Base-by-base conservation (phyloP, 2,113 vertebrate genomes). In the Cryptotis parvus region DNA sequence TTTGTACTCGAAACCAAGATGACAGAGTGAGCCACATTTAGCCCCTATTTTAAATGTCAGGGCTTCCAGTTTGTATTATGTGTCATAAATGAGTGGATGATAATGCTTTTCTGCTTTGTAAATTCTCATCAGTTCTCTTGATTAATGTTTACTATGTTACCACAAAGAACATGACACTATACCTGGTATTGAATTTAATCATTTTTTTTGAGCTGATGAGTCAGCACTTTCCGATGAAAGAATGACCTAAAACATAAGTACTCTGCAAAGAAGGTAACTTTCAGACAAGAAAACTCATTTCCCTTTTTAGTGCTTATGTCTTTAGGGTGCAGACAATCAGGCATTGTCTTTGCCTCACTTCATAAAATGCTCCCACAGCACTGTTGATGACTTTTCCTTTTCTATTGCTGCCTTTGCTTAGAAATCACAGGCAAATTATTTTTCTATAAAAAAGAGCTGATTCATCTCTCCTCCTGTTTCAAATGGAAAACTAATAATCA, bases 121-220 rank as follows among this genome's bases (percentile, higher is more conserved):
- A 93, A 93, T 95, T 91, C 84, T 93, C 87, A 80, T 91, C 80
- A 91, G 72, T 20, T 93, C 39, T 20, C 20, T 61, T 96, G 87
- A 94, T 94, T 91, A 89, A 93, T 87, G 93, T 92, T 91, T 87
- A 75, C 74, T 55, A 43, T 78, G 6, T 37, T 92, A 58, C 55
- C 29, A 84, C 69, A 92, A 87, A 92, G 76, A 91, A 80, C 6
- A 8, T 26, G 63, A 92, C 63, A 69, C 55, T 91, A 15, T 41
- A 69, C 41, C 69, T 89, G 74, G 33, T 41, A 58, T 26, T 84
- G 66, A 96, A 89, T 87, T 75, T 96, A 92, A 93, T 95, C 41
- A 92, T 89, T 96, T 90, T n/a, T 65, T 93, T 80, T 15, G 37
- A 81, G 58, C 41, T 92, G 90, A 92, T 92, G 94, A 94, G 78